Percentiles rank a stretch among this genome's conserved stretches.
phyloP scores from a whole-genome alignment of 2,113 vertebrate species.

The Recurvirostra avosetta region DNA sequence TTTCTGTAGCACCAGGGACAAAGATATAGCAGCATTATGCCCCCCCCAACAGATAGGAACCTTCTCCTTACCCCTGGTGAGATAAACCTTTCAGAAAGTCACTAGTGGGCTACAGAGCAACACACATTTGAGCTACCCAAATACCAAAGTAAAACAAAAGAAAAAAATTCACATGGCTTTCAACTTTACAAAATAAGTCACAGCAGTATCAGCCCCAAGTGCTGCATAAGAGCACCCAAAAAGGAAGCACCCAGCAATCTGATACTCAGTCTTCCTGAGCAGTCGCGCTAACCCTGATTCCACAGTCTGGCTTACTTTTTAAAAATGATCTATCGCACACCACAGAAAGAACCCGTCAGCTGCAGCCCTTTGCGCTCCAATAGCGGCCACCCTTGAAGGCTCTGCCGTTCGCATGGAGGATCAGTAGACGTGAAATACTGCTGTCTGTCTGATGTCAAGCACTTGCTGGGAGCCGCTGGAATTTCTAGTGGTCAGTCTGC shows the following conservation, averaged over 20 bases:
- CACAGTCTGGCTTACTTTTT: neutral
- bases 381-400: neutral
- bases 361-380: neutral
- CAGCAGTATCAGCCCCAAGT: no score
- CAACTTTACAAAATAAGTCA: no score
- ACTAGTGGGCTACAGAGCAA: no score
- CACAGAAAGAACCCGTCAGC: neutral
- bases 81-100: neutral
- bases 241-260: neutral
- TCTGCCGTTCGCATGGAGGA: fast-evolving
- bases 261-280: fast-evolving
- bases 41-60: neutral
- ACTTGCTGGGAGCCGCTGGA: neutral
- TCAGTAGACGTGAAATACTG: fast-evolving
- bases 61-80: neutral
- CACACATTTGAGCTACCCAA: neutral
- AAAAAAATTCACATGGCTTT: neutral
- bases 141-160: neutral
- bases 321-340: neutral
- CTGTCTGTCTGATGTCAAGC: neutral
- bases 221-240: neutral
- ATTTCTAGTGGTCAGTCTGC: neutral
- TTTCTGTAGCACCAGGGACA: neutral
- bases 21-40: neutral
- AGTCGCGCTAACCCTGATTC: neutral